phyloP scores from a whole-genome alignment of 2,797 vertebrate species.

The Smutsia temminckii region DNA sequence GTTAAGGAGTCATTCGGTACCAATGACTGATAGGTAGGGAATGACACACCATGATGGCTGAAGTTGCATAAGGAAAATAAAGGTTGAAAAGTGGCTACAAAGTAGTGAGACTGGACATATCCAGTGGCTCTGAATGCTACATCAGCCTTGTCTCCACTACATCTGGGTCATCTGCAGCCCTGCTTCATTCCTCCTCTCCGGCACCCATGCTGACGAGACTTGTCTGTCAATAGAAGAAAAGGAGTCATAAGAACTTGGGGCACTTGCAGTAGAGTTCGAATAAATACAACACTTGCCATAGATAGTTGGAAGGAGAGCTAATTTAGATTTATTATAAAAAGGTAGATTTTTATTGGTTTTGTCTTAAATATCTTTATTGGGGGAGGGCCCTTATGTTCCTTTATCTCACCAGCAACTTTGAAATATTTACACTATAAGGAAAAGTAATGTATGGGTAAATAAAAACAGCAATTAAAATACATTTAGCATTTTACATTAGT shows the following conservation, averaged over 20 bases:
- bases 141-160: rapidly evolving
- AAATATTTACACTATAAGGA: neutral
- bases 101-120: neutral
- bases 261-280: neutral
- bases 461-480: neutral
- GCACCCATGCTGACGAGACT: neutral
- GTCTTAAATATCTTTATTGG: slow-evolving; percentile 19
- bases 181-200: neutral
- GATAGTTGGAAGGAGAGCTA: neutral
- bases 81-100: neutral
- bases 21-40: neutral
- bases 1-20: neutral
- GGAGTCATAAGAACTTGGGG: neutral
- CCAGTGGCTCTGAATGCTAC: neutral
- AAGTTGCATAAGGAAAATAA: neutral
- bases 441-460: neutral
- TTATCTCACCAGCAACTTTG: neutral
- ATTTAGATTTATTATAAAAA: neutral
- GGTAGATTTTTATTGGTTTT: neutral
- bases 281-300: neutral
- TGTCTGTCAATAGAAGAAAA: neutral
- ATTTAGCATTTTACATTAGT: neutral
- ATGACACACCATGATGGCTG: neutral
- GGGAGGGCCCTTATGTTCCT: neutral
- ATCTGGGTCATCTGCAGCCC: no score